phyloP scores from a whole-genome alignment of 2,113 vertebrate genomes.

The Phoenicopterus ruber region DNA sequence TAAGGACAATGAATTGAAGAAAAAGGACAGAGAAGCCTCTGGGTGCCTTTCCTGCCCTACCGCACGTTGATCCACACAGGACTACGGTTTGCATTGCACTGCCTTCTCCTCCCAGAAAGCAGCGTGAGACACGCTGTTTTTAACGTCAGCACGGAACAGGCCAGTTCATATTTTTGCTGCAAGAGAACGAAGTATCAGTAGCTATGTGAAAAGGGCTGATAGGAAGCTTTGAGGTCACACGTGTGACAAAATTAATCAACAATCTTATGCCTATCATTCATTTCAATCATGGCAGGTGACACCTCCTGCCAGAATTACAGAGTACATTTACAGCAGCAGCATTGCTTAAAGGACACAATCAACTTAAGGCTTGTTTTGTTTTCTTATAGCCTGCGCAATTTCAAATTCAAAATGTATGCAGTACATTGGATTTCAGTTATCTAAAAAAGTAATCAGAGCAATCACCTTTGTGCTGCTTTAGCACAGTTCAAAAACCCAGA shows the following conservation, averaged over 20 bases:
- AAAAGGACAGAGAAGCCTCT: not conserved
- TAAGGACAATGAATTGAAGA: not conserved
- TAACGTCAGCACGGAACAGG: not conserved
- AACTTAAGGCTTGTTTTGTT: not conserved
- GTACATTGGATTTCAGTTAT: not conserved
- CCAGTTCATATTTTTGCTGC: not conserved
- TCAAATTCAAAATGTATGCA: not conserved
- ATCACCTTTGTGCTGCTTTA: not conserved
- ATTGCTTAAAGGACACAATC: not conserved
- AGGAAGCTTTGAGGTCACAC: not conserved
- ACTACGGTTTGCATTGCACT: not conserved
- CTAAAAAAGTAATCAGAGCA: not conserved
- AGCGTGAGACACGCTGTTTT: not conserved
- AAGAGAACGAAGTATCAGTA: not conserved
- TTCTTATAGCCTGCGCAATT: not conserved
- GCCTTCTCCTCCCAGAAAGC: not conserved
- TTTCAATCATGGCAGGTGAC: constrained; percentile 6
- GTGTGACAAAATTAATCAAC: constrained; percentile 45
- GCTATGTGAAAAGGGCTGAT: not conserved
- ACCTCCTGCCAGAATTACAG: not conserved
- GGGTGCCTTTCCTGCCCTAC: not conserved
- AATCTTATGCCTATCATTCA: constrained; percentile 4
- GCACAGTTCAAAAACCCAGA: not conserved
- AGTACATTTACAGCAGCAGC: not conserved
- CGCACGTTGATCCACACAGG: not conserved